Conservation (phyloP, 2,888 invertebrate species). For the Meiosimyza platycephala region DNA sequence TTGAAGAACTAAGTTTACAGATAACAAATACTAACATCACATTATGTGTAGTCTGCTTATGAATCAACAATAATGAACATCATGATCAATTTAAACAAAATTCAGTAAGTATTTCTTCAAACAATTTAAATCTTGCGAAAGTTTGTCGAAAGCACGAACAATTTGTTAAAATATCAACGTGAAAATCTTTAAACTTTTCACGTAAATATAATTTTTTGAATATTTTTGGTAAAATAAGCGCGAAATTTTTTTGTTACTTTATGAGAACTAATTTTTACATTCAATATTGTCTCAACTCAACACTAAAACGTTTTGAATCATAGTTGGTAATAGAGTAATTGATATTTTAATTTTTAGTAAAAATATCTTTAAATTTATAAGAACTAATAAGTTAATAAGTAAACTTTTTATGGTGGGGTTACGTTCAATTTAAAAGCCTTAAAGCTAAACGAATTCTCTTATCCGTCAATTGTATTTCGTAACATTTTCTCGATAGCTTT, state of each 20-base stretch:
- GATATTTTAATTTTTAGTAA: not conserved
- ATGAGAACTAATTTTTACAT: not conserved
- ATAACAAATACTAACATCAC: constrained; percentile 7
- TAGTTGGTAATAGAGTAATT: not conserved
- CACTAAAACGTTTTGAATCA: constrained; percentile 28
- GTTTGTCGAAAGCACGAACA: constrained; percentile 25
- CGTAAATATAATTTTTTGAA: constrained; percentile 8
- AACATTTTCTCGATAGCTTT: not conserved
- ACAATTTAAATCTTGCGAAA: constrained; percentile 22
- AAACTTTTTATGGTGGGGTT: constrained; percentile 21
- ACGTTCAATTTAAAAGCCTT: constrained; percentile 19
- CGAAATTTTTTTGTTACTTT: not conserved
- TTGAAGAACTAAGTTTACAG: constrained; percentile 14
- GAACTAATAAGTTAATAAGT: constrained; percentile 11
- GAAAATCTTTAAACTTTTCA: constrained; percentile 2
- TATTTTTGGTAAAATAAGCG: constrained; percentile 1
- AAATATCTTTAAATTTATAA: not conserved
- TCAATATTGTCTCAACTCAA: constrained; percentile 19
- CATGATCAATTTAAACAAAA: not conserved
- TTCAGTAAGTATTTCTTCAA: constrained; percentile 1
- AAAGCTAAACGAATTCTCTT: constrained; percentile 13
- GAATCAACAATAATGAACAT: not conserved
- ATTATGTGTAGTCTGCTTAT: constrained; percentile 10
- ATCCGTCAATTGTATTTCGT: not conserved
- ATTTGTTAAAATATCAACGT: constrained; percentile 8